phyloP scores from a whole-genome alignment of 2,797 vertebrate species.

The Coregonus sp. region DNA sequence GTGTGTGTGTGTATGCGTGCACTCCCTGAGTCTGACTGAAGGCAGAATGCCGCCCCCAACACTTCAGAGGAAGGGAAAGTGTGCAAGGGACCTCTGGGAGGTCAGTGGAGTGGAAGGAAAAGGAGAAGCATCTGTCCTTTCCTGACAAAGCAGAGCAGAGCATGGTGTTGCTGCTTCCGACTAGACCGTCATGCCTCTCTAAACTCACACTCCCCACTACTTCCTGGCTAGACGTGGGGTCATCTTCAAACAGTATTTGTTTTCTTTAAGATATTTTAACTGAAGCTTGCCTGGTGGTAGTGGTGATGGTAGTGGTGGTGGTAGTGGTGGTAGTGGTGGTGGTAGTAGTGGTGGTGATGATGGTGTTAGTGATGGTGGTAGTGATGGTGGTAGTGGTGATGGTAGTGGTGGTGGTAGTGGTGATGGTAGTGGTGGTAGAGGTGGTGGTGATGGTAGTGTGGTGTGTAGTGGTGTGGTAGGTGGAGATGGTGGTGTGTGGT shows the following conservation, averaged over 20 bases:
- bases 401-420: too few species aligned
- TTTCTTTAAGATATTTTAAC: background rate
- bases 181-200: constrained; percentile 22
- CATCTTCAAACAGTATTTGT: background rate
- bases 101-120: constrained; percentile 71
- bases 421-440: too few species aligned
- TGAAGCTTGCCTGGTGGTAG: background rate
- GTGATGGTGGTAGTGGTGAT: too few species aligned
- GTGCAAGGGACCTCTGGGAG: constrained; percentile 68
- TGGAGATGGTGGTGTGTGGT: too few species aligned
- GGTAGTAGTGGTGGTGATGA: too few species aligned
- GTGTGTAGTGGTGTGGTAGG: too few species aligned
- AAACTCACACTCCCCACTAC: background rate
- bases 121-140: constrained; percentile 61
- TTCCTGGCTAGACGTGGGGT: background rate
- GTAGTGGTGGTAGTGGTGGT: too few species aligned
- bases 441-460: too few species aligned
- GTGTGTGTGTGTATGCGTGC: background rate
- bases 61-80: constrained; percentile 65
- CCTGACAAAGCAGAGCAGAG: constrained; percentile 48
- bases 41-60: constrained; percentile 49
- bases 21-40: constrained; percentile 18
- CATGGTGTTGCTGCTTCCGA: constrained; percentile 32
- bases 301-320: too few species aligned
- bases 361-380: too few species aligned